Base-by-base conservation (phyloP, 2,797 vertebrate species). In the Echeneis naucrates region DNA sequence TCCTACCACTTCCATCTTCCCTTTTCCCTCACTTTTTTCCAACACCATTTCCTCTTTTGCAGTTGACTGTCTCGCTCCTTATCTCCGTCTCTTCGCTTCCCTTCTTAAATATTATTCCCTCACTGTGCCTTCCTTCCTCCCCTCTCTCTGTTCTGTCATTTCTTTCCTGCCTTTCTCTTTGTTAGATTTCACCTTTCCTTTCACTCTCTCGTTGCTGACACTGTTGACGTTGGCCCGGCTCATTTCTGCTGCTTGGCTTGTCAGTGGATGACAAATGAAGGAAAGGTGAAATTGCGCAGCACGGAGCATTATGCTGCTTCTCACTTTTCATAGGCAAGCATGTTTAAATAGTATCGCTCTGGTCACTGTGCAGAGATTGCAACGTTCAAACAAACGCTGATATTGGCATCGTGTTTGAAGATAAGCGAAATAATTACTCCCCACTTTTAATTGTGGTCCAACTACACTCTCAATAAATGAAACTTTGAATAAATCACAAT, bases 191-290 rank as follows among this genome's bases (percentile, higher is more conserved):
- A 37, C 80, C 86, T 76, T 64, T 67, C 51, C 53, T 6, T 67
- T 73, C 58, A 50, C 21, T 44, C 53, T 44, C 72, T 68, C 70
- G 48, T 71, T 8, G 48, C 48, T 65, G 40, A 44, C 69, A 8
- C 48, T 88, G 78, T 92, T 89, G 85, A 82, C 11, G 58, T 86
- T 88, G 81, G 89, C 86, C 30, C 0, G 54, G 52, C 63, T 75
- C 74, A 23, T 65, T 79, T 77, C 75, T 72, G 77, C 65, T 81
- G 70, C 81, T 57, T 24, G 70, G 73, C 86, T 88, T 87, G 86
- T 91, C 87, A 87, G 67, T 1, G 75, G 73, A 85, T 88, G 88
- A 91, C 84, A 83, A 87, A 90, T 81, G 86, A 75, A n/a, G n/a
- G n/a, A n/a, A n/a, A n/a, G n/a, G n/a, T n/a, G n/a, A n/a, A 47